Evolutionary conservation across 2,797 vertebrate species (phyloP).

Genomic region (Spondyliosoma cantharus): DNA sequence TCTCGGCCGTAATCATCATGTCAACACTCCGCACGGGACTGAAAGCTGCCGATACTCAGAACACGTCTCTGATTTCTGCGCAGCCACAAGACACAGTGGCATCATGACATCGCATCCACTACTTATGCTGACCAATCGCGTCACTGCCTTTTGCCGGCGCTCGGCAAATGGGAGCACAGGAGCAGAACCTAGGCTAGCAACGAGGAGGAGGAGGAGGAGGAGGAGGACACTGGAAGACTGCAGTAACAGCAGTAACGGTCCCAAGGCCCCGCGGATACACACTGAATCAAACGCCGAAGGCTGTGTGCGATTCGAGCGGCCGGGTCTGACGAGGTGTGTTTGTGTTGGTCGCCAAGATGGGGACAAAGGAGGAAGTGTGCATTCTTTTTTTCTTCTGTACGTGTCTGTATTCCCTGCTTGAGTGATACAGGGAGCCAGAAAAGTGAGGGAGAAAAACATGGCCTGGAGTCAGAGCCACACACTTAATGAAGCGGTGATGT

Average conservation of each 20-base stretch:
- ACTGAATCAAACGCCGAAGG: constrained; percentile 59
- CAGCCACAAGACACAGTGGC: constrained; percentile 58
- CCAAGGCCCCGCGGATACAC: constrained; percentile 60
- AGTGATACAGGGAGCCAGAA: constrained; percentile 52
- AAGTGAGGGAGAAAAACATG: constrained; percentile 57
- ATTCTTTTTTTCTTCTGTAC: constrained; percentile 6
- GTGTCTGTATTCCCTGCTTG: constrained; percentile 53
- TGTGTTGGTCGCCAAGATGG: constrained; percentile 49
- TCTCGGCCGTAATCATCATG: constrained; percentile 39
- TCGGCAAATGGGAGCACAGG: constrained; percentile 71
- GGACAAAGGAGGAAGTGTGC: constrained; percentile 37
- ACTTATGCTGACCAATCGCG: constrained; percentile 69
- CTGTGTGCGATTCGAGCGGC: constrained; percentile 59
- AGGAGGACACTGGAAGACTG: constrained; percentile 67
- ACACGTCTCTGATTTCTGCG: constrained; percentile 67
- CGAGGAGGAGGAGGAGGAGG: constrained; percentile 35
- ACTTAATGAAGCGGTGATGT: constrained; percentile 67
- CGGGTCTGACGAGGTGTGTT: constrained; percentile 52
- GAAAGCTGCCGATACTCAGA: constrained; percentile 53
- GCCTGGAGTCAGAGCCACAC: constrained; percentile 62
- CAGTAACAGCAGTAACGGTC: constrained; percentile 62
- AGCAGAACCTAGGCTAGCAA: constrained; percentile 77
- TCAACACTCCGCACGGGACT: constrained; percentile 41
- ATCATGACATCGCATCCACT: constrained; percentile 58
- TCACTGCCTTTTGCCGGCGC: constrained; percentile 45